A percentile compares a stretch with the other conserved stretches of the same genome.
These are phyloP conservation scores for Euwallacea similis DNA, from an alignment of 1,140 invertebrate species.

Conservation along the genomic window DNA sequence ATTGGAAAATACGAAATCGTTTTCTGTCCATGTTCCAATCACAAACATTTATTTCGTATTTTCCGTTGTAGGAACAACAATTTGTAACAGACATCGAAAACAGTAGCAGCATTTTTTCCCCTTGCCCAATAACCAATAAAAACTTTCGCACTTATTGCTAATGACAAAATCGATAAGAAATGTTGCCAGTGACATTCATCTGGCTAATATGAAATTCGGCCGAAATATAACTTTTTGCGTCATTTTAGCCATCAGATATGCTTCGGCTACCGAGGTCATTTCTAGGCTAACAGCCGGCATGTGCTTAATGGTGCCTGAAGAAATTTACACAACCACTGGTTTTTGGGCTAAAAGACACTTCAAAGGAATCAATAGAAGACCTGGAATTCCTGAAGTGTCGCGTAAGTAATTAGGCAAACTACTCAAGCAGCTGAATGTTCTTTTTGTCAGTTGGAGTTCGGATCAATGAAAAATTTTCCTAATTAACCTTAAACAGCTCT, in stretches of 20 bases:
- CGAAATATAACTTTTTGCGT: constrained; percentile 21
- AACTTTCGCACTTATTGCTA: constrained; percentile 27
- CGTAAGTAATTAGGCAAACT: too few species aligned
- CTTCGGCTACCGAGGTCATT: too few species aligned
- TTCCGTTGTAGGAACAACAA: constrained; percentile 10
- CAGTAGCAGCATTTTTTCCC: constrained; percentile 12
- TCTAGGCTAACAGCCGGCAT: too few species aligned
- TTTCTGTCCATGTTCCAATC: too few species aligned
- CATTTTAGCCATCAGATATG: too few species aligned
- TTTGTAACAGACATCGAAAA: constrained; percentile 28
- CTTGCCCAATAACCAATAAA: constrained; percentile 8
- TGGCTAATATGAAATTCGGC: constrained; percentile 21
- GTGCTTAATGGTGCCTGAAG: too few species aligned
- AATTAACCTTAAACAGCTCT: constrained; percentile 5
- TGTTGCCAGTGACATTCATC: constrained; percentile 16
- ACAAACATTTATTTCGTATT: constrained; percentile 14
- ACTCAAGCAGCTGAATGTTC: too few species aligned
- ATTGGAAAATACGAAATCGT: neutral
- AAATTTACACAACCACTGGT: too few species aligned
- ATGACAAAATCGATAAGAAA: constrained; percentile 30
- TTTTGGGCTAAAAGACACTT: too few species aligned
- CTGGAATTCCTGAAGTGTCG: too few species aligned
- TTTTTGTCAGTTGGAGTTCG: too few species aligned
- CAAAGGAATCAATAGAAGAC: too few species aligned
- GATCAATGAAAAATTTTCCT: constrained; percentile 3